Evolutionary conservation across 2,113 vertebrate genomes (phyloP).

Genomic region (Trogon melanurus): DNA sequence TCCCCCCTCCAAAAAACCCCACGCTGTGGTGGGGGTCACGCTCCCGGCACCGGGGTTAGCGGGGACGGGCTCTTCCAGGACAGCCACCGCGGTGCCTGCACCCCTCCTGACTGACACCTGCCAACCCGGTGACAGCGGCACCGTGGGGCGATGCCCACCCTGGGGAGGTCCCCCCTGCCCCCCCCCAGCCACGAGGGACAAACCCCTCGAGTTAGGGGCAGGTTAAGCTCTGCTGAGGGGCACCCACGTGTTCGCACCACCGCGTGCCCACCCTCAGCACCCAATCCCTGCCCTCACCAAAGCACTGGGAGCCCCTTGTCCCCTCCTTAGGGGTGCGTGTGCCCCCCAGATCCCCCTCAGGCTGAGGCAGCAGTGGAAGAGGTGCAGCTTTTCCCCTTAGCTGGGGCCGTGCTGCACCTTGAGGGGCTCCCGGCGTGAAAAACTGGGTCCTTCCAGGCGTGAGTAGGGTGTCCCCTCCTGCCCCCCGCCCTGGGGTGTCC

Average conservation of each 20-base stretch:
- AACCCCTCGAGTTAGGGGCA: fast-evolving
- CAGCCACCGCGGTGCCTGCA: no score
- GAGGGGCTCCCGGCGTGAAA: no score
- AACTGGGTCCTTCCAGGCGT: background rate
- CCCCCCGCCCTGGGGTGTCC: background rate
- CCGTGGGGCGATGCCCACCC: background rate
- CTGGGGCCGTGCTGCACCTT: no score
- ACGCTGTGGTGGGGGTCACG: fast-evolving
- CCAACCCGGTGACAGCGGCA: background rate
- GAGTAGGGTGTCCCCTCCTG: fast-evolving
- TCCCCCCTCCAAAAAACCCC: no score
- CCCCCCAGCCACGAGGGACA: background rate
- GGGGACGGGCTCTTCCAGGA: background rate
- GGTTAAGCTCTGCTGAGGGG: no score
- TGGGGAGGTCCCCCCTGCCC: background rate
- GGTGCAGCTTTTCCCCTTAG: no score
- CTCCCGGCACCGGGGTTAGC: background rate
- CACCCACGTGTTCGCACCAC: no score
- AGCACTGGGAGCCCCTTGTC: background rate
- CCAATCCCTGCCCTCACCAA: background rate
- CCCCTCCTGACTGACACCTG: background rate
- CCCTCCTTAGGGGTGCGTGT: fast-evolving
- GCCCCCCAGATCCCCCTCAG: background rate
- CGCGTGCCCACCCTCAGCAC: background rate
- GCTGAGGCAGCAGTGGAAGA: no score